phyloP scores from a whole-genome alignment of 2,113 vertebrate genomes.

The Amphiprion ocellaris region DNA sequence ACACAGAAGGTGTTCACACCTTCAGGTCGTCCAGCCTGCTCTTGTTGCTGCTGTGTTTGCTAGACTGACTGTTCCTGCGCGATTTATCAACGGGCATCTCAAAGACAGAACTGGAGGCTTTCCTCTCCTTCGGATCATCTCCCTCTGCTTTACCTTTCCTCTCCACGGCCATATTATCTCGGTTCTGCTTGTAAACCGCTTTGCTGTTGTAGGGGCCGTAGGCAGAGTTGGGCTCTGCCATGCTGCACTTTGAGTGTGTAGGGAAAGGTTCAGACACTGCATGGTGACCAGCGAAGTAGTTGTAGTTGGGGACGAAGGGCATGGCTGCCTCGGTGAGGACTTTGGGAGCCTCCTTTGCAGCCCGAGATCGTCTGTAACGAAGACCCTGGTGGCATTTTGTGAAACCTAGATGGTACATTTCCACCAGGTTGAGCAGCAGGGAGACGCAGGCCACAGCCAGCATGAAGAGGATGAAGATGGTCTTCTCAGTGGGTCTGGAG shows the following conservation, averaged over 20 bases:
- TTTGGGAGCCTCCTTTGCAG: slow-evolving; percentile 45
- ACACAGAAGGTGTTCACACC: slow-evolving; percentile 67
- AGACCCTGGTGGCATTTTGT: slow-evolving; percentile 85
- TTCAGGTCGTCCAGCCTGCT: slow-evolving; percentile 84
- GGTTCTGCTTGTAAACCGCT: slow-evolving; percentile 86
- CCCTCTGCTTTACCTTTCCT: slow-evolving; percentile 75
- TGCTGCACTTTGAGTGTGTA: slow-evolving; percentile 77
- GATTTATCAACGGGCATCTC: slow-evolving; percentile 70
- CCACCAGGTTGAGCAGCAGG: slow-evolving; percentile 90
- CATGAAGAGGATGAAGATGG: slow-evolving; percentile 93
- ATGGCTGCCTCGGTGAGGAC: slow-evolving; percentile 64
- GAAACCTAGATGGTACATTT: slow-evolving; percentile 90
- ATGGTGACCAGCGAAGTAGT: slow-evolving; percentile 75
- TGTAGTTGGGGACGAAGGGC: slow-evolving; percentile 82
- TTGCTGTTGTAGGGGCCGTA: slow-evolving; percentile 83
- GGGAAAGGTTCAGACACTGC: slow-evolving; percentile 69
- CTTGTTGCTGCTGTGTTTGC: slow-evolving; percentile 84
- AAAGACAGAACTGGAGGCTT: slow-evolving; percentile 59
- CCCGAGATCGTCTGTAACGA: slow-evolving; percentile 65
- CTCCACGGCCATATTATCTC: slow-evolving; percentile 86
- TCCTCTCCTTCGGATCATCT: slow-evolving; percentile 66
- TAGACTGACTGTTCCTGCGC: slow-evolving; percentile 81
- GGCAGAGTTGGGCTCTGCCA: slow-evolving; percentile 71
- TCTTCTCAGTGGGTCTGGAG: slow-evolving; percentile 92
- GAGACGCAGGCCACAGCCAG: slow-evolving; percentile 89